phyloP scores from a whole-genome alignment of 2,113 vertebrate species.

The Callospermophilus lateralis region DNA sequence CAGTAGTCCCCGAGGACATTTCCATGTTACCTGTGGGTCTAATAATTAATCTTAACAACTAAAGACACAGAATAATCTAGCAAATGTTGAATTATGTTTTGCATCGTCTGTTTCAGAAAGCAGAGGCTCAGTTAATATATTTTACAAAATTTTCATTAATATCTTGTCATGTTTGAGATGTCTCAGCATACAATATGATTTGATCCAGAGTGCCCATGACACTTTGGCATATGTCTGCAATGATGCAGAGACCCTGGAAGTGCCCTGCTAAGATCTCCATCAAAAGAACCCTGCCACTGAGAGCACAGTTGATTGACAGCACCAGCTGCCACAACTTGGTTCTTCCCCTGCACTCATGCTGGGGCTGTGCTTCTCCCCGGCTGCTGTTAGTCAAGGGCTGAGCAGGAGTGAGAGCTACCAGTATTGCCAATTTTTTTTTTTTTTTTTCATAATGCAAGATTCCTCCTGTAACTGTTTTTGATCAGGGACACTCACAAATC shows the following conservation, averaged over 20 bases:
- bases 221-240: neutral
- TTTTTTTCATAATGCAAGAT: neutral
- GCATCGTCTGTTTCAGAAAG: conserved; percentile 41
- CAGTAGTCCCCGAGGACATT: neutral
- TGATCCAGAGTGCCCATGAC: neutral
- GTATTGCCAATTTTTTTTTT: neutral
- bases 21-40: conserved; percentile 5
- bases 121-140: conserved; percentile 16
- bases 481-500: neutral
- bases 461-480: neutral
- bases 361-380: neutral
- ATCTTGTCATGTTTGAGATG: neutral
- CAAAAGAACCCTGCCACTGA: neutral
- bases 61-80: conserved; percentile 32
- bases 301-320: neutral
- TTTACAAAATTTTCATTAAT: conserved; percentile 23
- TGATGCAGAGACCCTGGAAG: neutral
- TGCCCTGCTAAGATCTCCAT: neutral
- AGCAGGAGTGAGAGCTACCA: neutral
- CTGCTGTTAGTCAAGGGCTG: neutral
- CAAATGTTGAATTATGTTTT: conserved; percentile 12
- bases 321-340: neutral
- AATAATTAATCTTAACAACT: conserved; percentile 51
- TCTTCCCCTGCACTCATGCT: neutral
- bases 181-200: neutral